Evolutionary conservation across 2,797 vertebrate genomes (phyloP).

Genomic region (Clarias platycephalus): DNA sequence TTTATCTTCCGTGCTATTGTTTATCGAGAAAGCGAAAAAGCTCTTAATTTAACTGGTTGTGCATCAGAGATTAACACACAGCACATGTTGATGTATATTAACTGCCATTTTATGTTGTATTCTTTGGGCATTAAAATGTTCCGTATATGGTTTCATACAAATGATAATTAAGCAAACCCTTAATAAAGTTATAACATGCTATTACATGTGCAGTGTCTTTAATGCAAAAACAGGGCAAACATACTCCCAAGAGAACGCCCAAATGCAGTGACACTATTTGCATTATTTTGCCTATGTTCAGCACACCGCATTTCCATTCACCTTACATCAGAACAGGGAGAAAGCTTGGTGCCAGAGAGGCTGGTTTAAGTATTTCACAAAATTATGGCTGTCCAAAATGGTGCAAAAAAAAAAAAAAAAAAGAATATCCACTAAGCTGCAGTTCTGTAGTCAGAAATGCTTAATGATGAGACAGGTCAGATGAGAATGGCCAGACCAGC

Average conservation of each 20-base stretch:
- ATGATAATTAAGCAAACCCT: not conserved
- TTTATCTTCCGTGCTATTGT: slow-evolving; percentile 52
- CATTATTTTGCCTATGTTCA: too few species aligned
- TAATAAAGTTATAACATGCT: slow-evolving; percentile 28
- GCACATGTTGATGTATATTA: slow-evolving; percentile 3
- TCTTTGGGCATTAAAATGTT: slow-evolving; percentile 64
- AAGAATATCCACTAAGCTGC: too few species aligned
- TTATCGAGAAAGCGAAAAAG: slow-evolving; percentile 45
- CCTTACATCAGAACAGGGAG: too few species aligned
- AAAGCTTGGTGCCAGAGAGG: too few species aligned
- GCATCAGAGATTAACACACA: not conserved
- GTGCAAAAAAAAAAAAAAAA: too few species aligned
- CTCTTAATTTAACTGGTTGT: slow-evolving; percentile 36
- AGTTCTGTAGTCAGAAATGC: too few species aligned
- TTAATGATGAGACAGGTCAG: too few species aligned
- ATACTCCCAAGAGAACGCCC: not conserved
- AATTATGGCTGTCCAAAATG: too few species aligned
- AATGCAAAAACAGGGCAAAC: not conserved
- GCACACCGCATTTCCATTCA: too few species aligned
- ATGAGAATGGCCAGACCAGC: too few species aligned
- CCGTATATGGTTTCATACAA: slow-evolving; percentile 6
- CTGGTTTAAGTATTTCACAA: too few species aligned
- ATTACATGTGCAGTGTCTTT: not conserved
- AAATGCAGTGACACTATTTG: not conserved
- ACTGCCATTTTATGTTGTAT: slow-evolving; percentile 18